Evolutionary conservation across 23 tunicate species (phyloP).

Genomic region (Botrylloides violaceus): DNA sequence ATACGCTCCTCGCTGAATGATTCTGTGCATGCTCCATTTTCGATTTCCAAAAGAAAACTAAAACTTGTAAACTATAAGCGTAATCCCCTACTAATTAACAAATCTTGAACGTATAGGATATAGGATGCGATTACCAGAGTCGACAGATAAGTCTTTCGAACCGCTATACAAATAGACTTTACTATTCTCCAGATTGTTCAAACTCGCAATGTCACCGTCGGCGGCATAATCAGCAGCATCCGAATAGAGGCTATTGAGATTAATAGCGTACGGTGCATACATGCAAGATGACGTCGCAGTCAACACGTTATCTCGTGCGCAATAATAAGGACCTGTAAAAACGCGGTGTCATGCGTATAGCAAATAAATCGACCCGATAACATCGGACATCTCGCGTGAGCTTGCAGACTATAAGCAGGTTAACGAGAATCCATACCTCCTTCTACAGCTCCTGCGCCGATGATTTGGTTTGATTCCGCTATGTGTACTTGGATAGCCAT

Average conservation of each 20-base stretch:
- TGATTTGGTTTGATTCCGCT: constrained; percentile 9
- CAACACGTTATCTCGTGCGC: constrained; percentile 5
- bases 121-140: constrained; percentile 5
- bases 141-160: constrained; percentile 12
- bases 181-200: constrained; percentile 1
- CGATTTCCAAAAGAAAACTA: too few species aligned
- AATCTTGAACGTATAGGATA: too few species aligned
- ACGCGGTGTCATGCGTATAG: neutral
- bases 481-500: constrained; percentile 25
- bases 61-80: too few species aligned
- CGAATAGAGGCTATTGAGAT: neutral
- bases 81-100: too few species aligned
- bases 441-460: constrained; percentile 23
- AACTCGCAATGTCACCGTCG: constrained; percentile 8
- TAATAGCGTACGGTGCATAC: constrained; percentile 16
- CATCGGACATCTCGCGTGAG: neutral
- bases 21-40: too few species aligned
- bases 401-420: neutral
- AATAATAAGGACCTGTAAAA: constrained; percentile 17
- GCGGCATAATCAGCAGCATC: constrained; percentile 2
- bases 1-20: too few species aligned
- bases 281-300: constrained; percentile 15
- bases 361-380: neutral
- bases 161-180: constrained; percentile 34
- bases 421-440: constrained; percentile 16